phyloP scores from a whole-genome alignment of 2,797 vertebrate genomes.

The Thalassophryne amazonica region DNA sequence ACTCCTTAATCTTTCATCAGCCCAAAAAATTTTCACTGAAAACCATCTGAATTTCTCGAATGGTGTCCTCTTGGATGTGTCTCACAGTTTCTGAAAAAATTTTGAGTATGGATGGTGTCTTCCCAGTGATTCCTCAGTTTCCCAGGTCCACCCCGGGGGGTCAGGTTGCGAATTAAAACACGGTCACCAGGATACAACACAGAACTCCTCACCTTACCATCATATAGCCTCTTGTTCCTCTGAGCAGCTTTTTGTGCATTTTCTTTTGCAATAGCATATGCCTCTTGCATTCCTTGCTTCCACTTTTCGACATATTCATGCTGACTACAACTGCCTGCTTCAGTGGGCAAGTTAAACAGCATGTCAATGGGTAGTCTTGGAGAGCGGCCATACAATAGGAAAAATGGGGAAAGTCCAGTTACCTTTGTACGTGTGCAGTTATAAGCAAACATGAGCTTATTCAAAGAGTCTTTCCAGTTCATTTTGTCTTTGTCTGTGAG shows the following conservation, averaged over 20 bases:
- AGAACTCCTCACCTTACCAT: background rate
- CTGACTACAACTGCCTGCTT: background rate
- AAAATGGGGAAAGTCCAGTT: background rate
- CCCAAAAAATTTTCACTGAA: too few species aligned
- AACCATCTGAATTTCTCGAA: too few species aligned
- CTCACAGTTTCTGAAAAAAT: too few species aligned
- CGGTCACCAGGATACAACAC: background rate
- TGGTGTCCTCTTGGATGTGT: too few species aligned
- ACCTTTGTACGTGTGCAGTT: background rate
- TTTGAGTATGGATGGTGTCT: too few species aligned
- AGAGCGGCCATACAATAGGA: background rate
- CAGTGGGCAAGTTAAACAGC: background rate
- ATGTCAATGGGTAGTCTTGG: background rate
- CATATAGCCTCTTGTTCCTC: background rate
- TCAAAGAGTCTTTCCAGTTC: constrained; percentile 5
- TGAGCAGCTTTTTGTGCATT: background rate
- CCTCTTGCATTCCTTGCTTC: background rate
- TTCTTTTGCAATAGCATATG: background rate
- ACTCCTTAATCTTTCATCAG: too few species aligned
- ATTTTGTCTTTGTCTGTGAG: background rate
- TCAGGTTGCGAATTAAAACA: background rate
- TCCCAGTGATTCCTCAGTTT: too few species aligned
- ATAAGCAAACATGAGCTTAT: background rate
- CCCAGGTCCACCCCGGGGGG: background rate
- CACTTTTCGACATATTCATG: background rate